Conservation (phyloP, 2,113 vertebrate genomes). For the Aviceda subcristata region DNA sequence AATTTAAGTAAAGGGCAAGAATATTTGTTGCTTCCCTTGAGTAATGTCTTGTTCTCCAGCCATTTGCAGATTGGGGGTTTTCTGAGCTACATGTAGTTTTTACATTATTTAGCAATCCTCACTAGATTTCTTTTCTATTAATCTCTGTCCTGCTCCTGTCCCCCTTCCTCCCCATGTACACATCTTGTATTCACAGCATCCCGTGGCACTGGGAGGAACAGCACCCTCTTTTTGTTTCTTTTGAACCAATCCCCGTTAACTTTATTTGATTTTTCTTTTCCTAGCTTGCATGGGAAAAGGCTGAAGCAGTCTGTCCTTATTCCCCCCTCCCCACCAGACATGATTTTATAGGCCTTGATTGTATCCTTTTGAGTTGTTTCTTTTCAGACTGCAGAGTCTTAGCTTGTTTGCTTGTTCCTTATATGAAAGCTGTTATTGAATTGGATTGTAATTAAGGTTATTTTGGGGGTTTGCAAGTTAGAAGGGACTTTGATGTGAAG, state of each 20-base stretch:
- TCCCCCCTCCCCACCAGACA: not conserved
- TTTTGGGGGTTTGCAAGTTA: conserved; percentile 22
- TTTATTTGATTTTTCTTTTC: not conserved
- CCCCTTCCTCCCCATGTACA: not conserved
- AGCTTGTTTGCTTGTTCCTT: not conserved
- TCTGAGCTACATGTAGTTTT: not conserved
- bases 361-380: not conserved
- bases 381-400: not conserved
- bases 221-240: not conserved
- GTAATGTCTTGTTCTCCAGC: not conserved
- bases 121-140: not conserved
- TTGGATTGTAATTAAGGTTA: conserved; percentile 32
- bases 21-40: not conserved
- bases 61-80: not conserved
- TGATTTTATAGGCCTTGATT: not conserved
- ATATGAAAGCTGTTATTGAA: not conserved
- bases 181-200: not conserved
- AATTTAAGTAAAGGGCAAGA: not conserved
- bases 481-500: conserved; percentile 35
- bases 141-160: not conserved
- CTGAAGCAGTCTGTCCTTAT: not conserved
- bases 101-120: not conserved
- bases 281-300: not conserved
- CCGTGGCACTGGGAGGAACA: not conserved
- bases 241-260: not conserved